These are phyloP conservation scores for Drosophila falleni DNA, from an alignment of 2,888 invertebrate genomes.

Conservation along the genomic window DNA sequence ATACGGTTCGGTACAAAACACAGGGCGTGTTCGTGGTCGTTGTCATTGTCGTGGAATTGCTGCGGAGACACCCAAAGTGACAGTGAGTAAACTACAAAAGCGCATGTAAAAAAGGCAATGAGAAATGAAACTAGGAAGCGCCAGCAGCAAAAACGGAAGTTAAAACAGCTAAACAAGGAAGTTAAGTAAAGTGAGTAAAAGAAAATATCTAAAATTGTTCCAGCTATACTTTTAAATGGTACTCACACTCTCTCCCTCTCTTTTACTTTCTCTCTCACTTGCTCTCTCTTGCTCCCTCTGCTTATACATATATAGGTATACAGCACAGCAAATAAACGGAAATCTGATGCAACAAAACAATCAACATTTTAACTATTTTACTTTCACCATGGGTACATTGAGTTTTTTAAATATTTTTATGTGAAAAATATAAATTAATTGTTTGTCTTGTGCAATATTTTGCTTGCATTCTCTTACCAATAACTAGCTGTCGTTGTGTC, in stretches of 20 bases:
- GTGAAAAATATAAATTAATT: too few relatives aligned
- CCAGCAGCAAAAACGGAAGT: slow-evolving; percentile 59
- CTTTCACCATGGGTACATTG: slow-evolving; percentile 6
- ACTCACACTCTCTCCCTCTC: slow-evolving; percentile 17
- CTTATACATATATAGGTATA: not conserved
- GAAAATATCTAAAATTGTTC: slow-evolving; percentile 48
- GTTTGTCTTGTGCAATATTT: not conserved
- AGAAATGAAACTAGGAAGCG: slow-evolving; percentile 43
- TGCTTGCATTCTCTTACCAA: not conserved
- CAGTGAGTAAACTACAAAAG: slow-evolving; percentile 49
- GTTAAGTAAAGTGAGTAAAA: slow-evolving; percentile 54
- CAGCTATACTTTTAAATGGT: slow-evolving; percentile 10
- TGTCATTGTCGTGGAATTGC: slow-evolving; percentile 2
- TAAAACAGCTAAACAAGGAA: slow-evolving; percentile 74
- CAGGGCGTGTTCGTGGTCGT: slow-evolving; percentile 5
- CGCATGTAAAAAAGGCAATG: slow-evolving; percentile 50
- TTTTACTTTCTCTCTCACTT: not conserved
- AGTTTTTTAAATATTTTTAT: too few relatives aligned
- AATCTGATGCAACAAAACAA: slow-evolving; percentile 32
- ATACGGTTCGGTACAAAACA: not conserved
- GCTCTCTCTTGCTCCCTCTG: not conserved
- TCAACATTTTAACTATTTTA: slow-evolving; percentile 43
- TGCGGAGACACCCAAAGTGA: slow-evolving; percentile 13
- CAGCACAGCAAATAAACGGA: slow-evolving; percentile 8
- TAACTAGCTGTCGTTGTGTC: slow-evolving; percentile 4